Conservation (phyloP, 2,797 vertebrate species). For the Alcedo quadribrachys region DNA sequence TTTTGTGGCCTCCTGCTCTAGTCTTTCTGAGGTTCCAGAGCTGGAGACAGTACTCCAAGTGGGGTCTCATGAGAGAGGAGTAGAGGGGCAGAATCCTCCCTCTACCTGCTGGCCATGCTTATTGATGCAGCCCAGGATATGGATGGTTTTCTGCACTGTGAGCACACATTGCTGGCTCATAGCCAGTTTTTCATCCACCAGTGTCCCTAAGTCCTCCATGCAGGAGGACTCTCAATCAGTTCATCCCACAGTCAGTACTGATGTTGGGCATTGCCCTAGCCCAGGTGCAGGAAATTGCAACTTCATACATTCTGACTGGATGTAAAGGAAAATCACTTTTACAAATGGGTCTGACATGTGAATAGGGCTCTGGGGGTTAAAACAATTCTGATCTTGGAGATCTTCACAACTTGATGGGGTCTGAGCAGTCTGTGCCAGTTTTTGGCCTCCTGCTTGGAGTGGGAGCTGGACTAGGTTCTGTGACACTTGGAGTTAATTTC, state of each 20-base stretch:
- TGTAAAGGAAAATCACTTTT: neutral
- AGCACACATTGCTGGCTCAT: fast-evolving
- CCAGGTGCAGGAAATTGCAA: neutral
- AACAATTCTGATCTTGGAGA: neutral
- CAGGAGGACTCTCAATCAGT: neutral
- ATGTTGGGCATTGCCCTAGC: neutral
- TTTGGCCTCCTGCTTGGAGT: neutral
- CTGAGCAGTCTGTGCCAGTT: neutral
- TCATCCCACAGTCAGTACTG: neutral
- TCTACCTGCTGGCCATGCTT: neutral
- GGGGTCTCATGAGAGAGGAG: neutral
- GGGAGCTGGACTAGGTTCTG: neutral
- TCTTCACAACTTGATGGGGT: neutral
- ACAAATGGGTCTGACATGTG: neutral
- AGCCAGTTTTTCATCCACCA: neutral
- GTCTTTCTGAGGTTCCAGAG: neutral
- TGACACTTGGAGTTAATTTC: neutral
- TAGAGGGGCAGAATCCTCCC: neutral
- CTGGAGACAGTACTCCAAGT: neutral
- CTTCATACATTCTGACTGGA: neutral
- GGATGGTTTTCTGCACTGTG: neutral
- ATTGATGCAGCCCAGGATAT: neutral
- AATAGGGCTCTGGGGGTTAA: neutral
- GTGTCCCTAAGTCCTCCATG: neutral
- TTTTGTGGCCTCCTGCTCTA: neutral